Percentiles rank a stretch among this genome's conserved stretches.
Evolutionary conservation across 1,140 invertebrate species (phyloP).

Genomic region (Ptiloglossa arizonensis): DNA sequence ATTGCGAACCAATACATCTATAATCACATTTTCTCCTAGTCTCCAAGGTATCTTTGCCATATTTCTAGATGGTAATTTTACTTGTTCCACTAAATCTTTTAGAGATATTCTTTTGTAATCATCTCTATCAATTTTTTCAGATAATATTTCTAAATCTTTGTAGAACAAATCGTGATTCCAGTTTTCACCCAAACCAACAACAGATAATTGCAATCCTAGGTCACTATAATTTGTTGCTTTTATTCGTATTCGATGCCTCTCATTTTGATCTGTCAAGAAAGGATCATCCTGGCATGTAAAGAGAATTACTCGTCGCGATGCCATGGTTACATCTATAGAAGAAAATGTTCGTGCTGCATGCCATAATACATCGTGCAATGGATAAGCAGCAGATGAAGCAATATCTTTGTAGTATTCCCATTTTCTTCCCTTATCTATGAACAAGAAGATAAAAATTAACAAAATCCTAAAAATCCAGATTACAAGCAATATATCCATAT

Average conservation of each 20-base stretch:
- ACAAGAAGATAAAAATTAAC: constrained; percentile 17
- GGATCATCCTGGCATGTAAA: constrained; percentile 66
- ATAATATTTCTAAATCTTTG: constrained; percentile 67
- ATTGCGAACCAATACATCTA: constrained; percentile 55
- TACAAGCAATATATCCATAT: background rate
- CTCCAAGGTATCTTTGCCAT: constrained; percentile 51
- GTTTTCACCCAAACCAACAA: constrained; percentile 56
- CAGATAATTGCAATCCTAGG: constrained; percentile 45
- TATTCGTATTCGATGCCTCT: constrained; percentile 53
- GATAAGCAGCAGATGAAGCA: constrained; percentile 37
- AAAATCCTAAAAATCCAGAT: constrained; percentile 16
- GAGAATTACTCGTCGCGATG: constrained; percentile 55
- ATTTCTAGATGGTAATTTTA: constrained; percentile 59
- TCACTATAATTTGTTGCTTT: constrained; percentile 45
- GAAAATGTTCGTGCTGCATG: constrained; percentile 48
- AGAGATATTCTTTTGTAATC: constrained; percentile 54
- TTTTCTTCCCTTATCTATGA: constrained; percentile 20
- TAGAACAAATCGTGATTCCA: constrained; percentile 64
- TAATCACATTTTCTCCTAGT: constrained; percentile 46
- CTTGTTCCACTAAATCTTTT: constrained; percentile 56
- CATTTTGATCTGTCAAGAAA: constrained; percentile 9
- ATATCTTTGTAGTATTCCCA: constrained; percentile 21
- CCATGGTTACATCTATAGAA: constrained; percentile 51
- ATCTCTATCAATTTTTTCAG: constrained; percentile 28
- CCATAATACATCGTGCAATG: constrained; percentile 62